Percentiles rank a stretch among this genome's conserved stretches.
These are phyloP conservation scores for Hybognathus amarus DNA, from an alignment of 2,797 vertebrate species.

Conservation along the genomic window DNA sequence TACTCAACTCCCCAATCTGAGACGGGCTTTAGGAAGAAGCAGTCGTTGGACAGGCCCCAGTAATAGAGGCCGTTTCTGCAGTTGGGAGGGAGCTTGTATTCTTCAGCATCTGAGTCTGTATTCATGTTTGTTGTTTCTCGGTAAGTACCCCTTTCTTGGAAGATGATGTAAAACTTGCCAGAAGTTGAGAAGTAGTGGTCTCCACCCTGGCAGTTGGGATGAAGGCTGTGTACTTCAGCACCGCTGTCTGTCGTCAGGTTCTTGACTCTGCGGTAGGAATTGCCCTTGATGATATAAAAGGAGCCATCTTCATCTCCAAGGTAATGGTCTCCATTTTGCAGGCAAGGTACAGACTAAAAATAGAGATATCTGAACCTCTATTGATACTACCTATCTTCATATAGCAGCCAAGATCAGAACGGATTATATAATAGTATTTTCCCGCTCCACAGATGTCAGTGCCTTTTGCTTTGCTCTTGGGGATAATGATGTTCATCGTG, in stretches of 20 bases:
- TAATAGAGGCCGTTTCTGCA: not conserved
- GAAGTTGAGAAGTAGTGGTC: no score
- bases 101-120: not conserved
- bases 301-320: not conserved
- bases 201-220: no score
- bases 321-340: not conserved
- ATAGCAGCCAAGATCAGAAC: not conserved
- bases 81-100: not conserved
- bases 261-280: no score
- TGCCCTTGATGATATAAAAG: no score
- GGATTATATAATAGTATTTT: not conserved
- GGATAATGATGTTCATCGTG: no score
- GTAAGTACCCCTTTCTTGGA: not conserved
- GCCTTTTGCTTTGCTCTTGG: no score
- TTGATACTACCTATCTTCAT: not conserved
- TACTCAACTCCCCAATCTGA: not conserved
- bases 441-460: no score
- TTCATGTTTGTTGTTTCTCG: not conserved
- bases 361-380: not conserved
- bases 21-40: not conserved
- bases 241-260: no score
- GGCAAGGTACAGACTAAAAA: not conserved
- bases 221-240: no score
- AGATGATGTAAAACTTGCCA: no score
- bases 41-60: not conserved